Evolutionary conservation across 2,888 invertebrate species (phyloP).

Genomic region (Chironomus riparius): DNA sequence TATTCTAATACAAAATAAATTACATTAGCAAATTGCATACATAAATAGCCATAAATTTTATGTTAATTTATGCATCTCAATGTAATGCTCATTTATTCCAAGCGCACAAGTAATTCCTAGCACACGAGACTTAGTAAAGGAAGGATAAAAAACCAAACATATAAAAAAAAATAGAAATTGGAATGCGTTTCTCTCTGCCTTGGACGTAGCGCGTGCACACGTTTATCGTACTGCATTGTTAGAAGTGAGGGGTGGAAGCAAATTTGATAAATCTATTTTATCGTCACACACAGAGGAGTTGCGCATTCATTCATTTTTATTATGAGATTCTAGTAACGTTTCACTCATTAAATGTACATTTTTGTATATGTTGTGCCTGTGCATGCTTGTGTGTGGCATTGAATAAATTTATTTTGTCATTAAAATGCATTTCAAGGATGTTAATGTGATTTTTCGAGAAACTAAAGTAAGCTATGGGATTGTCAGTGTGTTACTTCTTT

Average conservation of each 20-base stretch:
- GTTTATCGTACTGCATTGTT: conserved; percentile 1
- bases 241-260: conserved; percentile 1
- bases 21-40: background rate
- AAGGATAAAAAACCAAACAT: background rate
- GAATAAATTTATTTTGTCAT: background rate
- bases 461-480: background rate
- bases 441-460: background rate
- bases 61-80: background rate
- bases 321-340: background rate
- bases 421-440: conserved; percentile 11
- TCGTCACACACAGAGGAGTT: background rate
- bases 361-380: background rate
- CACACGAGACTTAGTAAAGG: too few species aligned
- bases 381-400: background rate
- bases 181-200: too few species aligned
- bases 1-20: background rate
- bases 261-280: conserved; percentile 10
- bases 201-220: conserved; percentile 3
- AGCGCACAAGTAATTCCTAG: too few species aligned
- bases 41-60: background rate
- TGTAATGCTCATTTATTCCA: background rate
- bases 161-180: background rate
- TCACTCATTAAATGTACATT: background rate
- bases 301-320: background rate
- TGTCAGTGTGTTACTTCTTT: background rate